Conservation (phyloP, 2,797 vertebrate genomes). For the Crenichthys baileyi region DNA sequence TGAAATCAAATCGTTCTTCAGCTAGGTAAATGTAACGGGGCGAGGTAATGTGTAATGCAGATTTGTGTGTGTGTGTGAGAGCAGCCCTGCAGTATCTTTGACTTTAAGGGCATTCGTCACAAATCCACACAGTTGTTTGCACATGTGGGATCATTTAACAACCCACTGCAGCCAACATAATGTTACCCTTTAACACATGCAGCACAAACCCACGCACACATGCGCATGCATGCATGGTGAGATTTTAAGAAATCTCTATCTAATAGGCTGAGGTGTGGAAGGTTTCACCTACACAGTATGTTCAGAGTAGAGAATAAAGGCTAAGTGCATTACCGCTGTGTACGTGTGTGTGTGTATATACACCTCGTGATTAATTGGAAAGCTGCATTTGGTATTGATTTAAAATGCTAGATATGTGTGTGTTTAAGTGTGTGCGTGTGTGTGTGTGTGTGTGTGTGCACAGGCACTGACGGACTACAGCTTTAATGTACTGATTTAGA, state of each 20-base stretch:
- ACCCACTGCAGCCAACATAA: conserved; percentile 32
- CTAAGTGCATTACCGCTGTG: conserved; percentile 18
- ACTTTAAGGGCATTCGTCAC: background rate
- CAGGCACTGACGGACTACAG: conserved; percentile 40
- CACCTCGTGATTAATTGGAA: conserved; percentile 62
- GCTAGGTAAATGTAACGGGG: background rate
- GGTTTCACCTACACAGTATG: conserved; percentile 50
- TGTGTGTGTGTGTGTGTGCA: conserved; percentile 15
- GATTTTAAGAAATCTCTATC: conserved; percentile 38
- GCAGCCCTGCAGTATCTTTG: background rate
- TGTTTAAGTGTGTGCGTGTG: conserved; percentile 3
- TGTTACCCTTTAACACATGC: conserved; percentile 3
- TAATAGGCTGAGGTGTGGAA: conserved; percentile 41
- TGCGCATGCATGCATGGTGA: conserved; percentile 8
- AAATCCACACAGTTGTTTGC: conserved; percentile 48
- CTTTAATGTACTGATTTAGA: conserved; percentile 77
- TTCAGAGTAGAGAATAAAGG: conserved; percentile 41
- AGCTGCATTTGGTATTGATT: conserved; percentile 71
- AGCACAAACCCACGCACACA: conserved; percentile 7
- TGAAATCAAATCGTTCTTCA: too few species aligned
- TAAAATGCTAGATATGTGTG: conserved; percentile 20
- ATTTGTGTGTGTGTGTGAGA: background rate
- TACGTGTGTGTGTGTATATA: conserved; percentile 17
- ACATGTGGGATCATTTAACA: conserved; percentile 51
- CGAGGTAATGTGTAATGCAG: background rate